These are phyloP conservation scores for Drosophila ficusphila DNA, from an alignment of 1,140 invertebrate species.

Conservation along the genomic window DNA sequence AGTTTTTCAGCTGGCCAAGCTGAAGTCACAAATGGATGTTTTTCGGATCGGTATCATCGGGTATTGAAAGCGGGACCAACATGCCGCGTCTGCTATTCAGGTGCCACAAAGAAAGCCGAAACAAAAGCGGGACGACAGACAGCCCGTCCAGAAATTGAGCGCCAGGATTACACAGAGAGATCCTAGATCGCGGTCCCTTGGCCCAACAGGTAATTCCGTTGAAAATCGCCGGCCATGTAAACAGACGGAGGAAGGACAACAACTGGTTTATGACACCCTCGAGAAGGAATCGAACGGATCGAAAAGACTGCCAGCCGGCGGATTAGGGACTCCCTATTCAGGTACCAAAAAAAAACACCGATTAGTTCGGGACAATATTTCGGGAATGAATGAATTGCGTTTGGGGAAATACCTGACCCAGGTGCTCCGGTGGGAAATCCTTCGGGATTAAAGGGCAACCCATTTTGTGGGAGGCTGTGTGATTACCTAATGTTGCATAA, in stretches of 20 bases:
- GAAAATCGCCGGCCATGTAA: constrained; percentile 40
- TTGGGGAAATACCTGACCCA: constrained; percentile 66
- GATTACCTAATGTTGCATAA: constrained; percentile 77
- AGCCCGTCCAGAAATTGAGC: constrained; percentile 62
- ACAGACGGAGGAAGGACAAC: constrained; percentile 56
- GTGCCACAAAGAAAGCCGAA: constrained; percentile 69
- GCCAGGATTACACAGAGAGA: constrained; percentile 58
- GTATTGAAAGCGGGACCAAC: constrained; percentile 22
- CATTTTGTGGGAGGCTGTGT: constrained; percentile 13
- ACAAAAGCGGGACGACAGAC: constrained; percentile 45
- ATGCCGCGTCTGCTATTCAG: constrained; percentile 43
- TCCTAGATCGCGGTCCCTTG: constrained; percentile 35
- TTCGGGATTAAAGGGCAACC: constrained; percentile 1
- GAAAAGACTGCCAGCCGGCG: constrained; percentile 52
- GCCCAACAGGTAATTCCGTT: constrained; percentile 43
- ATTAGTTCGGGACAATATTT: constrained; percentile 55
- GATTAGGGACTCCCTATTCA: constrained; percentile 47
- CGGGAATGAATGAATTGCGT: constrained; percentile 65
- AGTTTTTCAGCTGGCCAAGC: constrained; percentile 67
- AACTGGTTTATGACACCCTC: constrained; percentile 77
- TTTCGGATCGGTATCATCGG: constrained; percentile 26
- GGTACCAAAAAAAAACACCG: constrained; percentile 9
- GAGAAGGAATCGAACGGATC: constrained; percentile 7
- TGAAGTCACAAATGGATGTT: constrained; percentile 70
- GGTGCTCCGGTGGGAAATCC: constrained; percentile 54